Evolutionary conservation across 2,888 invertebrate genomes (phyloP), one percentile per base, ranked within the genome.

Genomic region (Amblyteles armatorius): DNA sequence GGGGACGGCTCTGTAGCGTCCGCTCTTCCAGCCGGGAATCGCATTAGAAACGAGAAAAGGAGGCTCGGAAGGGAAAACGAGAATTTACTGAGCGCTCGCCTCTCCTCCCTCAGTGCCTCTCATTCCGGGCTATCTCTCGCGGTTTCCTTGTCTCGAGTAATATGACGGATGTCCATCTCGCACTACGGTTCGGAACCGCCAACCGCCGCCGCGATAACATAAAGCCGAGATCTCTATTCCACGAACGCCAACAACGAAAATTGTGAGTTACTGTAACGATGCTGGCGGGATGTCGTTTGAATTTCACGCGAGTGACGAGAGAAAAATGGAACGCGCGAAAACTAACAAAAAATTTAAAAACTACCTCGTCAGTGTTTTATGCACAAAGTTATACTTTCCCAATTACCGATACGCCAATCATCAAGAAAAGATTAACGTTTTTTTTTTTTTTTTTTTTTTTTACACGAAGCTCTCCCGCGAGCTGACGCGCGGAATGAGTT

Each of bases 131-230:
- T 65, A 89, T 90, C 90, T 88, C 85, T 89, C 87, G 88, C 84
- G 89, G 88, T 90, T 90, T 90, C 87, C 89, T 93, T 93, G 93
- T 93, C 91, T 91, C 89, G 86, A 88, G 91, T 93, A 94, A 93
- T 93, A 94, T 93, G 94, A 94, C 93, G 91, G 91, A 93, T 93
- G 91, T 88, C 90, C 91, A 80, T 82, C 84, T 77, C 55, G 63
- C 67, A 67, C 77, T 77, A 60, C 26, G 5, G 22, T 29, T 60
- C 60, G 29, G 48, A 73, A 44, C 67, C 71, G 79, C 86, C 84
- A 86, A 86, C 84, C 79, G 83, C 69, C 67, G 68, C 79, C 82
- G 76, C 40, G 79, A 71, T 74, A 65, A 83, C 84, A 83, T 82
- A 85, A 57, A 60, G 79, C 76, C 69, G 44, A 40, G 63, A 80